phyloP scores from a whole-genome alignment of 1,140 invertebrate species.

The Dreissena rostriformis region DNA sequence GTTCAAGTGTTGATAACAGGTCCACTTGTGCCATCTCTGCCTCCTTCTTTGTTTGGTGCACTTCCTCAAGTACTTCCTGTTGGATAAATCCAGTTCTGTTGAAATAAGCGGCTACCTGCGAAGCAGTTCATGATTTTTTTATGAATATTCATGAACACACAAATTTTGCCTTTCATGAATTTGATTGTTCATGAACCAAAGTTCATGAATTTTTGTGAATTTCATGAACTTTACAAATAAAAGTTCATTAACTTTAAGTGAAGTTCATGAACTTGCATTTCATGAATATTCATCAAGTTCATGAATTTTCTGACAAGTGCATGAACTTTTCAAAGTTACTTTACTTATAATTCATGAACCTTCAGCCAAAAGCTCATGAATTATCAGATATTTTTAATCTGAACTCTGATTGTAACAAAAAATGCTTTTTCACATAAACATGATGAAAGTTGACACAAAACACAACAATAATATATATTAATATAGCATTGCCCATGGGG shows the following conservation, averaged over 20 bases:
- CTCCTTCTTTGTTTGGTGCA: too few relatives aligned
- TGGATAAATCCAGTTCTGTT: too few relatives aligned
- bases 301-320: not conserved
- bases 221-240: not conserved
- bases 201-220: not conserved
- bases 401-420: not conserved
- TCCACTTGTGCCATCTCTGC: too few relatives aligned
- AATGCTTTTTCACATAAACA: not conserved
- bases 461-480: not conserved
- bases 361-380: not conserved
- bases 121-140: too few relatives aligned
- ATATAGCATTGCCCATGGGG: not conserved
- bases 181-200: constrained; percentile 2
- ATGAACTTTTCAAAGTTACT: not conserved
- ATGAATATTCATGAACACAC: too few relatives aligned
- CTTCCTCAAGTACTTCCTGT: too few relatives aligned
- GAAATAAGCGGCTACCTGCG: too few relatives aligned
- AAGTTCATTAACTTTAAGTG: not conserved
- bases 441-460: not conserved
- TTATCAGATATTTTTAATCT: not conserved
- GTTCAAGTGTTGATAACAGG: too few relatives aligned
- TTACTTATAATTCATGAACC: not conserved
- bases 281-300: too few relatives aligned
- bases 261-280: too few relatives aligned
- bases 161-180: too few relatives aligned